Conservation (phyloP, 1,140 invertebrate genomes). For the Holotrichia oblita region DNA sequence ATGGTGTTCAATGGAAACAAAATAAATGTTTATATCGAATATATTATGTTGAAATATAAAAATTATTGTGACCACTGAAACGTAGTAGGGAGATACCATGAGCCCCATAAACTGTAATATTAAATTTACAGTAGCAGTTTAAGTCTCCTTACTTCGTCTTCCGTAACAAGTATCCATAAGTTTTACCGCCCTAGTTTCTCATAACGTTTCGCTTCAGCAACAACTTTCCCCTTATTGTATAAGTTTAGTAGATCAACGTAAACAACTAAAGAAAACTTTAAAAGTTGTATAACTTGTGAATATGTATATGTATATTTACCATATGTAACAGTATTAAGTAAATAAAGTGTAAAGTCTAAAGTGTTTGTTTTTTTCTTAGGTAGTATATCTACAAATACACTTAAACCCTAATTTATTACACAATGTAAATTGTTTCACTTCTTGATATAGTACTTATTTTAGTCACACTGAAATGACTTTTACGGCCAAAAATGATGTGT, state of each 20-base stretch:
- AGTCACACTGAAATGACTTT: too few relatives aligned
- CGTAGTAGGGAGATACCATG: conserved; percentile 28
- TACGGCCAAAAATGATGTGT: too few relatives aligned
- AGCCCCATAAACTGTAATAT: conserved; percentile 31
- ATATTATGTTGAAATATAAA: not conserved
- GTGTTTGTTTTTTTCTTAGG: not conserved
- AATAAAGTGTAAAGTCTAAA: not conserved
- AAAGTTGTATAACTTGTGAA: not conserved
- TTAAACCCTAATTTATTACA: too few relatives aligned
- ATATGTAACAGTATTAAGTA: not conserved
- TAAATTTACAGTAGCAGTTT: conserved; percentile 32
- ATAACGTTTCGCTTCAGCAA: not conserved
- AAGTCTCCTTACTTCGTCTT: conserved; percentile 26
- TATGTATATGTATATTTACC: not conserved
- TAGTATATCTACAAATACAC: too few relatives aligned
- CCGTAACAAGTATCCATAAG: too few relatives aligned
- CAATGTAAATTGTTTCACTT: too few relatives aligned
- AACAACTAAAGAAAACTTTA: not conserved
- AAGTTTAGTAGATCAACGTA: not conserved
- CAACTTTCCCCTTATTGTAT: not conserved
- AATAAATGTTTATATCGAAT: not conserved
- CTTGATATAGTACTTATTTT: too few relatives aligned
- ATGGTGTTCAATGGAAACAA: not conserved
- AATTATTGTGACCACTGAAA: not conserved
- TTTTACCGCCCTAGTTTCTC: too few relatives aligned